Evolutionary conservation across 2,888 invertebrate species (phyloP).

Genomic region (Dicranocentrus wangi): DNA sequence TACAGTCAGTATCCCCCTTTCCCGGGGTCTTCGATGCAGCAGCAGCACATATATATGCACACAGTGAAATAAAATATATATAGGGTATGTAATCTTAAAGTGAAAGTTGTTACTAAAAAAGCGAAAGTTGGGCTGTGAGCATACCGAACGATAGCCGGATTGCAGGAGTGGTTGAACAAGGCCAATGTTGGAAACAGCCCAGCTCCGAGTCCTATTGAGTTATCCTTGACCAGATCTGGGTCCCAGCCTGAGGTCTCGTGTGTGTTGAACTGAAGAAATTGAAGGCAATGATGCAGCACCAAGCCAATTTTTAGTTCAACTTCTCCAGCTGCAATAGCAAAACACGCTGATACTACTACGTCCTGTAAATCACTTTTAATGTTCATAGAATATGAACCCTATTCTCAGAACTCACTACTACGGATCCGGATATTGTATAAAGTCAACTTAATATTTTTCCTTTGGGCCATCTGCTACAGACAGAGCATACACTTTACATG

Average conservation of each 20-base stretch:
- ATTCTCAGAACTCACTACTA: not conserved
- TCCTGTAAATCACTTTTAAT: slow-evolving; percentile 1
- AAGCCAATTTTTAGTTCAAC: slow-evolving; percentile 58
- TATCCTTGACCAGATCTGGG: slow-evolving; percentile 57
- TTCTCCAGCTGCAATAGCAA: slow-evolving; percentile 38
- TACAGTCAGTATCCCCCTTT: no score
- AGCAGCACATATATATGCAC: not conserved
- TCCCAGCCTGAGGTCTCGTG: slow-evolving; percentile 81
- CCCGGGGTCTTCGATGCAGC: no score
- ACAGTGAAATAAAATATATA: not conserved
- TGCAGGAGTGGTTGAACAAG: slow-evolving; percentile 89
- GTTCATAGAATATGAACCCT: not conserved
- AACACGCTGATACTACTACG: not conserved
- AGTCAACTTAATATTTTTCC: no score
- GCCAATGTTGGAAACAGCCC: slow-evolving; percentile 84
- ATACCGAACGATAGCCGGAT: slow-evolving; percentile 84
- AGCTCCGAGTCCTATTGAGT: slow-evolving; percentile 62
- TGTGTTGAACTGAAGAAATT: slow-evolving; percentile 88
- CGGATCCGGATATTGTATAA: no score
- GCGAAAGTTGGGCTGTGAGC: slow-evolving; percentile 29
- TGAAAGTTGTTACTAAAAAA: no score
- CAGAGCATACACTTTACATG: no score
- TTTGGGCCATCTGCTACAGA: no score
- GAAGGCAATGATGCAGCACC: slow-evolving; percentile 76
- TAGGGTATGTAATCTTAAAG: no score